phyloP scores from a whole-genome alignment of 2,113 vertebrate species.

The Brienomyrus longianalis region DNA sequence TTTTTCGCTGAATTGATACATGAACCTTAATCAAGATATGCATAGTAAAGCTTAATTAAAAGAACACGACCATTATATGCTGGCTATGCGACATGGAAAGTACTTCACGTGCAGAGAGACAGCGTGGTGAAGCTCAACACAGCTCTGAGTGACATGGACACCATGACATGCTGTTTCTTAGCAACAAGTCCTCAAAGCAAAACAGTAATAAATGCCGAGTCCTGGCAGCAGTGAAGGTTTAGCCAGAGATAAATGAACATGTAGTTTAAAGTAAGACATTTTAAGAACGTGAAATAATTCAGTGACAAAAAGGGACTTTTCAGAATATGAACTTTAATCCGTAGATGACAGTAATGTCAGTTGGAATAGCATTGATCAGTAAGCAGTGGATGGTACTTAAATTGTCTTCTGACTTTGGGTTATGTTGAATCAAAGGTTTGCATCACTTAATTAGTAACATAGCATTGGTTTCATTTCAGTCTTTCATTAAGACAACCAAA shows the following conservation, averaged over 20 bases:
- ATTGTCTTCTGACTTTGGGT: background rate
- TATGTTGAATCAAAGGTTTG: background rate
- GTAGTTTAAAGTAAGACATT: background rate
- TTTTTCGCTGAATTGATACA: background rate
- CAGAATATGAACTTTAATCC: background rate
- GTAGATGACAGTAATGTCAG: background rate
- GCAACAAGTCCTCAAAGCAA: constrained; percentile 2
- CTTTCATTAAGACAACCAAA: background rate
- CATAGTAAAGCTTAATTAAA: background rate
- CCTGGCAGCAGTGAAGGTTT: background rate
- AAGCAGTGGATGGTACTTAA: background rate
- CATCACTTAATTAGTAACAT: background rate
- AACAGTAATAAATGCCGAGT: background rate
- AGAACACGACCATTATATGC: background rate
- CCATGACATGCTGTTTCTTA: background rate
- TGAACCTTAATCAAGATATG: background rate
- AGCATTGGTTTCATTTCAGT: background rate
- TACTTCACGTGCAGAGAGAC: background rate
- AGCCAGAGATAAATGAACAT: background rate
- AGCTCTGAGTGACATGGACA: background rate
- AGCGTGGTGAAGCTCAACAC: background rate
- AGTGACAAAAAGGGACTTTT: background rate
- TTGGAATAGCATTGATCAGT: background rate
- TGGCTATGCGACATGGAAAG: background rate
- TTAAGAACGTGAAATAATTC: background rate